phyloP scores from a whole-genome alignment of 2,888 invertebrate species.

The Trachelus iudaicus region DNA sequence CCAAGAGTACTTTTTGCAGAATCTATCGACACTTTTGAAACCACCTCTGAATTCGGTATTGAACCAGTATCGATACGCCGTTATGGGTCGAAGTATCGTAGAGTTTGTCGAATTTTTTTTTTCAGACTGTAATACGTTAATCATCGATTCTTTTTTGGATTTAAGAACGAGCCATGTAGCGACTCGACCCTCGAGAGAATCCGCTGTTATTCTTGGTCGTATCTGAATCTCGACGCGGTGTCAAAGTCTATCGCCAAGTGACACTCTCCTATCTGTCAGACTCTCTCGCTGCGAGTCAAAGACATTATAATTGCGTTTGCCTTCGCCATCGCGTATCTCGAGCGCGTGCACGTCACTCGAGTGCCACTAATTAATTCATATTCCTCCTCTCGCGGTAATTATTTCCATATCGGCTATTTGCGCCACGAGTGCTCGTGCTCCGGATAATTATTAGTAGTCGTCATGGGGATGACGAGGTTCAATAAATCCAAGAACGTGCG shows the following conservation, averaged over 20 bases:
- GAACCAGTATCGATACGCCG: not conserved
- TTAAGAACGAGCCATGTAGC: not conserved
- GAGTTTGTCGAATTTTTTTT: not conserved
- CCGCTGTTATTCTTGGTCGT: not conserved
- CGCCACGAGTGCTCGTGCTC: conserved; percentile 13
- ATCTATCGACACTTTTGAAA: not conserved
- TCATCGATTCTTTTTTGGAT: not conserved
- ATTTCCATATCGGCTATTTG: conserved; percentile 43
- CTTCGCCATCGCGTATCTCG: conserved; percentile 40
- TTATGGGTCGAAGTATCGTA: not conserved
- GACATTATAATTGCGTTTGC: conserved; percentile 19
- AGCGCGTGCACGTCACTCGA: conserved; percentile 41
- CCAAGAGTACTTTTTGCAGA: not conserved
- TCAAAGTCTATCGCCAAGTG: conserved; percentile 11
- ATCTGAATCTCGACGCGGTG: not conserved
- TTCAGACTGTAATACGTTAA: not conserved
- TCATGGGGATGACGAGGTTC: not conserved
- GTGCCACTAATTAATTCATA: conserved; percentile 49
- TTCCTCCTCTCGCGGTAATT: conserved; percentile 41
- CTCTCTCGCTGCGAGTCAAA: conserved; percentile 31
- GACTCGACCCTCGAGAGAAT: not conserved
- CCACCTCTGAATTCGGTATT: not conserved
- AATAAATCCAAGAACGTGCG: not conserved
- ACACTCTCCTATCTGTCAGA: not conserved
- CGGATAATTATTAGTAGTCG: not conserved